phyloP scores from a whole-genome alignment of 1,140 invertebrate genomes.

The Aphaenogaster ashmeadi region DNA sequence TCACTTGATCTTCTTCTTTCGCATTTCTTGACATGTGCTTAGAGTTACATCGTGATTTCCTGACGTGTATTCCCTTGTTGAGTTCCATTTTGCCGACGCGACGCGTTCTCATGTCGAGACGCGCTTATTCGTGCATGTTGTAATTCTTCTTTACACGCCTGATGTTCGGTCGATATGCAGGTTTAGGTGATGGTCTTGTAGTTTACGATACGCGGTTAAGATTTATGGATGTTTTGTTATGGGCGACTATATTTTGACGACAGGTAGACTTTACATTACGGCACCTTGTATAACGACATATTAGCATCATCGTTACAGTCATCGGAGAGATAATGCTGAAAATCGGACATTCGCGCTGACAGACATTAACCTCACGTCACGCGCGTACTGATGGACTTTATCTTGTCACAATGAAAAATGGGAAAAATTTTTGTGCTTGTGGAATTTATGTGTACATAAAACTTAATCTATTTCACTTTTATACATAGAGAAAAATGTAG shows the following conservation, averaged over 20 bases:
- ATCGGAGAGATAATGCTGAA: slow-evolving; percentile 3
- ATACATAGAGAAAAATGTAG: background rate
- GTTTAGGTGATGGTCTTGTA: slow-evolving; percentile 47
- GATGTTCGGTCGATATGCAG: slow-evolving; percentile 40
- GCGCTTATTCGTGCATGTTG: slow-evolving; percentile 27
- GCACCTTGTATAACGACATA: slow-evolving; percentile 23
- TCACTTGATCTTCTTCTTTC: slow-evolving; percentile 25
- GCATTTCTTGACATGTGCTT: slow-evolving; percentile 24
- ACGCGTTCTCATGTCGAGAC: slow-evolving; percentile 4
- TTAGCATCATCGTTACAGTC: slow-evolving; percentile 49
- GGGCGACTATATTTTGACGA: background rate
- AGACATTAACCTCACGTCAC: slow-evolving; percentile 21
- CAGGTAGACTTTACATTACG: slow-evolving; percentile 28
- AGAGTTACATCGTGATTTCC: slow-evolving; percentile 40
- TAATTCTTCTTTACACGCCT: slow-evolving; percentile 42
- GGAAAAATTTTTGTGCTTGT: background rate
- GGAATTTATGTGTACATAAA: slow-evolving; percentile 47
- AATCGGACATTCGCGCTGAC: slow-evolving; percentile 18
- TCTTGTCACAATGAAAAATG: slow-evolving; percentile 18
- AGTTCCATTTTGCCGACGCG: background rate
- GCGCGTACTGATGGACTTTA: slow-evolving; percentile 32
- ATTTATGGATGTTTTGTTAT: slow-evolving; percentile 35
- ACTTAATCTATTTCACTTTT: slow-evolving; percentile 41
- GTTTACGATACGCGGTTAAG: slow-evolving; percentile 63
- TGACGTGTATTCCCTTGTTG: background rate